These are phyloP conservation scores for Isurus oxyrinchus DNA, from an alignment of 2,113 vertebrate species.

Conservation along the genomic window DNA sequence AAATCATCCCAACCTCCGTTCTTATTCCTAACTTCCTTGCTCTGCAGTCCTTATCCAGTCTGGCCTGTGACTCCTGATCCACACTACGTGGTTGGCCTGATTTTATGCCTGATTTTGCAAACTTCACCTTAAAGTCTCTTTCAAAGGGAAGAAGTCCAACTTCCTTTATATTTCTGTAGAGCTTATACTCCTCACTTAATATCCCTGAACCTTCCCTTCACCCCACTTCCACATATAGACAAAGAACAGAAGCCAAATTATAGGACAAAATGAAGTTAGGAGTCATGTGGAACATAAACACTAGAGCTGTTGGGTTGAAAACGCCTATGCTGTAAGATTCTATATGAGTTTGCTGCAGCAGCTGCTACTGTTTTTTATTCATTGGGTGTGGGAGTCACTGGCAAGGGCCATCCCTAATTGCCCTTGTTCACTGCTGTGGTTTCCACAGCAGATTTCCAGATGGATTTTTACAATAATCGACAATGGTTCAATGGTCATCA, in stretches of 20 bases:
- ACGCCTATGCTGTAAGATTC: background rate
- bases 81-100: no score
- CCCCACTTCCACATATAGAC: background rate
- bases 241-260: background rate
- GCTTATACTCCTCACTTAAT: background rate
- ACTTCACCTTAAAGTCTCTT: background rate
- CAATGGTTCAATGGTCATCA: no score
- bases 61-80: no score
- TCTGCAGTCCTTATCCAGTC: no score
- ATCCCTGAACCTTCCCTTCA: background rate
- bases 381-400: no score
- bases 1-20: background rate
- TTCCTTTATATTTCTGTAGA: background rate
- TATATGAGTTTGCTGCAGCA: background rate
- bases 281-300: background rate
- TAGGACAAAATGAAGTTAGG: background rate
- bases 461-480: no score
- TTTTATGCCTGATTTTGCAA: background rate
- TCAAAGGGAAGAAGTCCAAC: background rate
- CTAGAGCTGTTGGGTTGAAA: background rate
- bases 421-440: no score
- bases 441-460: no score
- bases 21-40: background rate
- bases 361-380: no score
- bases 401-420: no score